Base-by-base conservation (phyloP, 1,140 invertebrate species). In the Lordiphosa mommai region DNA sequence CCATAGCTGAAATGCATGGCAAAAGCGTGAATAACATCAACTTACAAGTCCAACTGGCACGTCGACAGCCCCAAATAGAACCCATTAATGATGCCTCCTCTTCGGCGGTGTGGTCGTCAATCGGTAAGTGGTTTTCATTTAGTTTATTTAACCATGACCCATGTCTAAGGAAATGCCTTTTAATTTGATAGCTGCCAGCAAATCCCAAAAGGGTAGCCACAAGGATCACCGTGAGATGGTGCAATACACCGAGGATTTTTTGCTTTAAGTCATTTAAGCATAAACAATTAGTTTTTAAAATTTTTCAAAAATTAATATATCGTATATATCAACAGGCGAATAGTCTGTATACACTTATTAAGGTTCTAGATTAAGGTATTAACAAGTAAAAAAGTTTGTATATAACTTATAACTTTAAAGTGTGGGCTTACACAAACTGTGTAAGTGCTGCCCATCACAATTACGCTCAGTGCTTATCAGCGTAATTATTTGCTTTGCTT, bases 1-100 rank as follows among this genome's bases (percentile, higher is more conserved):
- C 97, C 0, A 97, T 98, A 61, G 91, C 92, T 50, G 95, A 97
- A 90, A 93, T 97, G 90, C 95, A 97, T 90, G 94, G 94, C 14
- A 94, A 92, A 73, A 94, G 93, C 91, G 93, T 94, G 10, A 93
- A 91, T 67, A 95, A 95, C 38, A 93, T 95, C 48, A 93, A 94
- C 49, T 89, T 97, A 8, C 87, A 89, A 90, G 96, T 97, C 6
- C 94, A 95, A 3, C 90, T 97, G 72, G 96, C 96, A 0, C 90
- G 95, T 63, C 90, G 95, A 46, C 96, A 97, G 74, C 95, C 95
- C 0, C 91, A 94, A 49, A 94, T 96, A 88, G 94, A 96, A 67
- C 92, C 93, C 5, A 93, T 93, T 20, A 94, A 92, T 68, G 94
- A 96, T 86, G 94, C 94, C 3, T 92, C 93, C 4, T 95, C 94